Percentiles rank a stretch among this genome's conserved stretches.
phyloP scores from a whole-genome alignment of 2,113 vertebrate species.

The Lucifuga dentata region DNA sequence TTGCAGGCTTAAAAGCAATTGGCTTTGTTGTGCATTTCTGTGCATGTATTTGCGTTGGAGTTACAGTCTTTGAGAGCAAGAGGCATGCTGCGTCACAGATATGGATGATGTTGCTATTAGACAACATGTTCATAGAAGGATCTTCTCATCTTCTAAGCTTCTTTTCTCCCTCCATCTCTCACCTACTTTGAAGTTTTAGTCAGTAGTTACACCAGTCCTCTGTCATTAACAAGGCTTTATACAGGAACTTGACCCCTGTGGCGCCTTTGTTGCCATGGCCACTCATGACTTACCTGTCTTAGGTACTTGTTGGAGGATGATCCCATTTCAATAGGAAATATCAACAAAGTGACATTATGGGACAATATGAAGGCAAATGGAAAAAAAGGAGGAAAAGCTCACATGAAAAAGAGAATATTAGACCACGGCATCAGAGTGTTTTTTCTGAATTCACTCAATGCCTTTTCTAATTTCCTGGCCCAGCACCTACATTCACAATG shows the following conservation, averaged over 20 bases:
- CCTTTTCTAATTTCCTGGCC: constrained; percentile 75
- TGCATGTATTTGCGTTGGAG: constrained; percentile 96
- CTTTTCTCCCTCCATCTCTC: constrained; percentile 88
- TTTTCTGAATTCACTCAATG: constrained; percentile 65
- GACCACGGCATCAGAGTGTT: constrained; percentile 55
- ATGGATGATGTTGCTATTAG: constrained; percentile 89
- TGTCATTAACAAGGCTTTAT: constrained; percentile 89
- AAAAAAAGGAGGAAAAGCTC: constrained; percentile 24
- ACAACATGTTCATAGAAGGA: constrained; percentile 87
- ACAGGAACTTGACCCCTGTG: constrained; percentile 91
- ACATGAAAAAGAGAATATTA: constrained; percentile 68
- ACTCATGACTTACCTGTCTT: constrained; percentile 88
- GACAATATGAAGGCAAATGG: constrained; percentile 73
- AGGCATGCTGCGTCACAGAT: constrained; percentile 89
- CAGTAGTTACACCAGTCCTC: constrained; percentile 88
- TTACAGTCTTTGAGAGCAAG: constrained; percentile 88
- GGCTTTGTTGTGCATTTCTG: constrained; percentile 99
- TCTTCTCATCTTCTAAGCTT: constrained; percentile 82
- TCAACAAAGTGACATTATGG: constrained; percentile 78
- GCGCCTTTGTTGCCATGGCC: constrained; percentile 86
- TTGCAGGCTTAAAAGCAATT: constrained; percentile 92
- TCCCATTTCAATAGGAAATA: constrained; percentile 87
- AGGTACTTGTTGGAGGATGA: constrained; percentile 86
- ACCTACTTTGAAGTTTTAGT: constrained; percentile 94
- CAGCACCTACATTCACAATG: constrained; percentile 71